Percentiles rank a stretch among this genome's conserved stretches.
These are phyloP conservation scores for Pseudomyrmex gracilis DNA, from an alignment of 1,140 invertebrate species.

Conservation along the genomic window DNA sequence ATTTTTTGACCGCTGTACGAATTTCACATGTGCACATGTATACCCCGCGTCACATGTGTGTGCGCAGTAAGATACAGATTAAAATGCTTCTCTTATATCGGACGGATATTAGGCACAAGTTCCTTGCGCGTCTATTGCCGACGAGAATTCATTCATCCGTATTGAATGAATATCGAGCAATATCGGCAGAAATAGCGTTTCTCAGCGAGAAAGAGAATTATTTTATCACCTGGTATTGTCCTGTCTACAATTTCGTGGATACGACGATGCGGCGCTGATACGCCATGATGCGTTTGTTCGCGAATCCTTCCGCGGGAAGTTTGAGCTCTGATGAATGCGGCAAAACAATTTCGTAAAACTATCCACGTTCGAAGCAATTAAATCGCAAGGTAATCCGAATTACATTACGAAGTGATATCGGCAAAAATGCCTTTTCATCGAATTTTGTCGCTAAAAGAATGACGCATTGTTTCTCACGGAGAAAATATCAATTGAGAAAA, in stretches of 20 bases:
- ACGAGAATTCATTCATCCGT: background rate
- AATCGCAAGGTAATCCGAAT: too few relatives aligned
- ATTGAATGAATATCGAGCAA: background rate
- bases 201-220: background rate
- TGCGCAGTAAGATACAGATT: background rate
- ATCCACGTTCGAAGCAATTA: too few relatives aligned
- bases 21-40: too few relatives aligned
- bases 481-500: too few relatives aligned
- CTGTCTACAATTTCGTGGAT: constrained; percentile 53
- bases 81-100: background rate
- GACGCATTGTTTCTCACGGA: too few relatives aligned
- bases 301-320: constrained; percentile 71
- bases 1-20: constrained; percentile 66
- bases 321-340: constrained; percentile 20
- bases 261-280: constrained; percentile 40
- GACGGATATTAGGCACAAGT: background rate
- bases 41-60: background rate
- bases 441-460: too few relatives aligned
- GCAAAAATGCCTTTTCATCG: too few relatives aligned
- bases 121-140: too few relatives aligned
- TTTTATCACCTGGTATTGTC: constrained; percentile 49
- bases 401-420: too few relatives aligned
- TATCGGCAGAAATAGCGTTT: background rate
- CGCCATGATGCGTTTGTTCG: constrained; percentile 68
- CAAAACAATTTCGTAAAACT: too few relatives aligned